Base-by-base conservation (phyloP, 2,888 invertebrate species). In the Uloborus plumipes region DNA sequence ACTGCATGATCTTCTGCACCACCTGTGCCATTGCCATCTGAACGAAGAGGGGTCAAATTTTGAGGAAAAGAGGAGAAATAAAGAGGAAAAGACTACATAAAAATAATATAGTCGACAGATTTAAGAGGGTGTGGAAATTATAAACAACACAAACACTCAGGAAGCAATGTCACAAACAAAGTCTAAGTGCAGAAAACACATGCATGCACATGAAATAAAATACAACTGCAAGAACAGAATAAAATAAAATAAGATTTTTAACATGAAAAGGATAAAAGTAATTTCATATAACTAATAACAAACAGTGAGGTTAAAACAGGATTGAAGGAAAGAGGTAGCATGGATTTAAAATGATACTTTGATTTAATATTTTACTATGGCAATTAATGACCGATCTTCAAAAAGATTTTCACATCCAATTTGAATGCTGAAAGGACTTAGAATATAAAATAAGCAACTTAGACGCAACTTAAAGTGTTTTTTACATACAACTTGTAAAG, bases 1-100 rank as follows among this genome's bases (percentile, higher is more conserved):
- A 64, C 67, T 69, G 80, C 80, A 81, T 75, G 73, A 67, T 81
- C 69, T 81, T 81, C 80, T 81, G 80, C 80, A 81, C 74, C 65
- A 77, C 22, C 58, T 66, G 72, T 61, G 72, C 53, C 80, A 81
- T 81, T 81, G 80, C 80, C 71, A 50, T 70, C 67, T 26, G 11
- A 49, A 31, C 53, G n/a, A 49, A 22, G 26, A 4, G 22, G 22
- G 16, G 18, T 49, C 3, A 31, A 53, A 69, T 18, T 16, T 69
- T 69, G 16, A 69, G n/a, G 26, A 49, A 53, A 65, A 64, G 9
- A 51, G 53, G 50, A 55, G 15, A n/a, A 58, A 15, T 59, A 31
- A 62, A 39, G 26, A 55, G 55, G 26, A 39, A 18, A 7, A 49
- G 20, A 31, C 53, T 26, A 26, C 22, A 71, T 15, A 71, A 9